Evolutionary conservation across 2,888 invertebrate species (phyloP).

Genomic region (Agonopterix arenella): DNA sequence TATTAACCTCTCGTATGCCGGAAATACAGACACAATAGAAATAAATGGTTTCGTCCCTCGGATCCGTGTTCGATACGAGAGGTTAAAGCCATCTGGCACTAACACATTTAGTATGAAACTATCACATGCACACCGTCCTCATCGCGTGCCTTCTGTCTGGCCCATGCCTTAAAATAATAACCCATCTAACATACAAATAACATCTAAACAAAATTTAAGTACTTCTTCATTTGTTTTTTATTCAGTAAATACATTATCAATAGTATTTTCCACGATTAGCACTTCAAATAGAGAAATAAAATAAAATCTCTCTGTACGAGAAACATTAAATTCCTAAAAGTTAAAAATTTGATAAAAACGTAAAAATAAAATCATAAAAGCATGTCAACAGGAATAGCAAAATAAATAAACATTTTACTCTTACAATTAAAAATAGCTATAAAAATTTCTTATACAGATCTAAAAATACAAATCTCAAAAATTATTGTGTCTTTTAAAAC

Average conservation of each 20-base stretch:
- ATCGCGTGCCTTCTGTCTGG: too few species aligned
- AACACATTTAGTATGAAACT: too few species aligned
- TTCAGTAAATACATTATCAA: background rate
- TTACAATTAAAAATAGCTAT: slow-evolving; percentile 4
- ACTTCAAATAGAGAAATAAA: slow-evolving; percentile 5
- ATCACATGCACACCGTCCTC: too few species aligned
- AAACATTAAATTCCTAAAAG: background rate
- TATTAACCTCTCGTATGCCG: too few species aligned
- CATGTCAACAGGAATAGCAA: slow-evolving; percentile 8
- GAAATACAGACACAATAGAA: too few species aligned
- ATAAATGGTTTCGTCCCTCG: too few species aligned
- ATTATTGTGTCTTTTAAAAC: background rate
- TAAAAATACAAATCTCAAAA: slow-evolving; percentile 9
- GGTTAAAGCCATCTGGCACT: too few species aligned
- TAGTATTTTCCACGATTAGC: background rate
- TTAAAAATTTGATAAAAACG: slow-evolving; percentile 5
- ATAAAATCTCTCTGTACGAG: background rate
- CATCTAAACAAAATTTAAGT: background rate
- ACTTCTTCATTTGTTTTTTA: background rate
- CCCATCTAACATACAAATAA: background rate
- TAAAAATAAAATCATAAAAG: slow-evolving; percentile 5
- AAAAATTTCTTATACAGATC: slow-evolving; percentile 16
- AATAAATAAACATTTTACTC: background rate
- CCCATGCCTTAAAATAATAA: background rate
- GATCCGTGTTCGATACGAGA: too few species aligned